Evolutionary conservation across 2,888 invertebrate genomes (phyloP), one percentile per base, ranked within the genome.

Genomic region (Xanthorhoe designata): DNA sequence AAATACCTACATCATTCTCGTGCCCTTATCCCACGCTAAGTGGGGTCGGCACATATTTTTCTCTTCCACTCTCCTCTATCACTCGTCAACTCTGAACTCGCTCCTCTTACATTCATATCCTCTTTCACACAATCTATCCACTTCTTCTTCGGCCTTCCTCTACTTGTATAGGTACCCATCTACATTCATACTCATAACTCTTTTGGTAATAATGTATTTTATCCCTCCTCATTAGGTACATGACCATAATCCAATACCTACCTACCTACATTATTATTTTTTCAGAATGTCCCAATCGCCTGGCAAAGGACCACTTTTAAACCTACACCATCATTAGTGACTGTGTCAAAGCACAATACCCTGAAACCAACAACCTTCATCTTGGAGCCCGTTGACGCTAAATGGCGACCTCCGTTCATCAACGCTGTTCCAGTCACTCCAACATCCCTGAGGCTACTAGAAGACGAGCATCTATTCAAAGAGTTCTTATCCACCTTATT

Each of bases 401-500:
- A 54, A 7, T 50, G 13, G 29, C 42, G 35, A 8, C 66, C 66
- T 6, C 9, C 17, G 0, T 18, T 4, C 10, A 32, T 61, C 29
- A 64, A 64, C 6, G 10, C 6, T 9, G 18, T 24, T 24, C 24
- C 24, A 24, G 24, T 18, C 57, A 68, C 75, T 13, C 56, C 35
- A 0, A 79, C 80, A 2, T 53, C 67, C 8, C 57, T 85, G 1
- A 78, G 83, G 63, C 72, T 73, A 1, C 42, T 80, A 1, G 67
- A 80, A 1, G 79, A 85, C 13, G 75, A 78, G 2, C 53, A 76
- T 6, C 52, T 83, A 3, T 84, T 88, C 61, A 78, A 81, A 65
- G 81, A 86, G 35, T 86, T 87, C 64, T 61, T 88, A 10, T 55
- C 64, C 35, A 82, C 85, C 0, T 81, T 88, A 78, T 87, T 88